Base-by-base conservation (phyloP, 1,140 invertebrate species). In the Grapholita molesta region DNA sequence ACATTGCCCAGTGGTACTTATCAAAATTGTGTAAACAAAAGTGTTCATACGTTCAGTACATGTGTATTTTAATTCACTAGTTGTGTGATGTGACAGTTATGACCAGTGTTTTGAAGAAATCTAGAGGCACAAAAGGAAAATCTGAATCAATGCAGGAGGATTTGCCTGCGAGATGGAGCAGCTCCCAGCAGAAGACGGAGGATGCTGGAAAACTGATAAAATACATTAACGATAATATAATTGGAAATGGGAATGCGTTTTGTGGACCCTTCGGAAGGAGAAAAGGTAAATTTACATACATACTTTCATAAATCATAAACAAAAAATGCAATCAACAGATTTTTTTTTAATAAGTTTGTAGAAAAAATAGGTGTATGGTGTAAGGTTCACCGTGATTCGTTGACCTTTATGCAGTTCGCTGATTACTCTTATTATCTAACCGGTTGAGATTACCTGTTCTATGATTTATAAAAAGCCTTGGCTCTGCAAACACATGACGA, bases 241-340 rank as follows among this genome's bases (percentile, higher is more conserved):
- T 97, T 78, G 96, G 96, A 66, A 96, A 95, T 81, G 94, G 95
- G 76, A 94, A 94, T 72, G 95, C 95, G 7, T 97, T 97, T 85
- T 93, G 94, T 75, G 96, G 96, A 42, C 96, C 96, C n/a, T 97
- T 95, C 83, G 96, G 96, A 73, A 90, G 95, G 48, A 92, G 96
- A 83, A 96, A 96, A 95, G 96, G 96, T 96, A 92, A 91, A 28
- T n/a, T 7, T 12, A 57, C 42, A 7, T 18, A n/a, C n/a, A n/a
- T n/a, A n/a, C n/a, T n/a, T n/a, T n/a, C n/a, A n/a, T n/a, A n/a
- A n/a, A n/a, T n/a, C n/a, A n/a, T n/a, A n/a, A 25, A 9, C 9
- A 18, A n/a, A 28, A 6, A 28, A 15, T 21, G 7, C 55, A 12
- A 12, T 5, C n/a, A n/a, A n/a, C n/a, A n/a, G n/a, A n/a, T n/a